Evolutionary conservation across 2,888 invertebrate species (phyloP), one percentile per base, ranked within the genome.

Genomic region (Brachyptera putata): DNA sequence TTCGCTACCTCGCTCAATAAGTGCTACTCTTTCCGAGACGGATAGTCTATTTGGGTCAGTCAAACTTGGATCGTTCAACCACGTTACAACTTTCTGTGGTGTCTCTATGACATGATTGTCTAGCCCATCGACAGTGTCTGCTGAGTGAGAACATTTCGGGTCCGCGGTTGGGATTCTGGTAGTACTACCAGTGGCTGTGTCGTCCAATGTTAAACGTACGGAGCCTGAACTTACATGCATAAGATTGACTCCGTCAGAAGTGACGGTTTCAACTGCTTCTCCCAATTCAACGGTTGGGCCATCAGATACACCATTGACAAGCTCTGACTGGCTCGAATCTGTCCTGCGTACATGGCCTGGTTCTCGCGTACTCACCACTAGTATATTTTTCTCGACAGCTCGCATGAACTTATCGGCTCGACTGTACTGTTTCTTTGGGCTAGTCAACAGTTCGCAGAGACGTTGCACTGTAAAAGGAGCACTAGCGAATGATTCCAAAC

Each of bases 391-490:
- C 74, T 98, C 98, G 62, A 99, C 81, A 0, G 97, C 98, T 61
- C 97, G 81, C 88, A 99, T 91, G 73, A 91, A 98, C 75, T 98
- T 98, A 73, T 97, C 98, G 63, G 95, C 89, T 63, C 95, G 83
- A 71, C 91, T 92, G 75, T 99, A 99, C 72, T 98, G 95, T 73
- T 92, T 93, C 21, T 88, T 83, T 1, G 98, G 97, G 66, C 86
- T 85, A 2, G 91, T 91, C 1, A 99, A 78, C 25, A 99, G 80
- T 75, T 99, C 98, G 75, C 96, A 95, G 63, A 99, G 84, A 67
- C 98, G 83, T 75, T 97, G 97, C 65, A 97, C 89, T 16, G 97
- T 97, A 72, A 97, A 97, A 0, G 97, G 97, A 5, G 96, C 95
- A 56, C 94, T 89, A 39, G 84, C 83, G 72, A 93, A 93, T 0